Base-by-base conservation (phyloP, 2,113 vertebrate genomes). In the Stegastes partitus region DNA sequence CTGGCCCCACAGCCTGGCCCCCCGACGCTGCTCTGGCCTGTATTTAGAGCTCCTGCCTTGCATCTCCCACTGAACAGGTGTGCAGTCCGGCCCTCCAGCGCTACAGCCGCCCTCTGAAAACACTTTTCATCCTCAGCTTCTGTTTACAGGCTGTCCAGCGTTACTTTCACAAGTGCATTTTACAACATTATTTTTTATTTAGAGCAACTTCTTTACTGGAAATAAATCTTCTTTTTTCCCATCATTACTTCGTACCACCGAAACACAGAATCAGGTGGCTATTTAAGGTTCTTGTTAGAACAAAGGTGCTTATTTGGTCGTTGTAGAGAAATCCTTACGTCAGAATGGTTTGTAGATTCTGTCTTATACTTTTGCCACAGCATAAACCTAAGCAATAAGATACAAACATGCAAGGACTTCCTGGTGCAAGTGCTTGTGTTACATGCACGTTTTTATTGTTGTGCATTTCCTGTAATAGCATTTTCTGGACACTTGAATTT, bases 41-140 rank as follows among this genome's bases (percentile, higher is more conserved):
- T 89, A 89, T 74, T 93, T 92, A 92, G 80, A 87, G 87, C 77
- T 81, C 77, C 86, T 31, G 85, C 87, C 89, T 89, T 62, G 45
- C 87, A 82, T 85, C 79, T 81, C 82, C 75, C 71, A 63, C 76
- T 42, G 68, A 92, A 93, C 93, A 95, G 94, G 94, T 95, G 94
- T 94, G 91, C 89, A 21, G 75, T 45, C 70, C 28, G 64, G 16
- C 79, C 85, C 74, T 76, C 67, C 69, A 77, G 76, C 78, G 16
- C 69, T 49, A 4, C 61, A n/a, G 9, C 45, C 28, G 23, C 28
- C 66, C 21, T 10, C 54, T 77, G 56, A 14, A 74, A 89, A 76
- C 58, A 47, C n/a, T 37, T 44, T 77, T 79, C 61, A 54, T 34
- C 67, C 28, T 39, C 59, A n/a, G 37, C 37, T 57, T 63, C 39